Evolutionary conservation across 2,888 invertebrate species (phyloP).

Genomic region (Neoscelio sp.): DNA sequence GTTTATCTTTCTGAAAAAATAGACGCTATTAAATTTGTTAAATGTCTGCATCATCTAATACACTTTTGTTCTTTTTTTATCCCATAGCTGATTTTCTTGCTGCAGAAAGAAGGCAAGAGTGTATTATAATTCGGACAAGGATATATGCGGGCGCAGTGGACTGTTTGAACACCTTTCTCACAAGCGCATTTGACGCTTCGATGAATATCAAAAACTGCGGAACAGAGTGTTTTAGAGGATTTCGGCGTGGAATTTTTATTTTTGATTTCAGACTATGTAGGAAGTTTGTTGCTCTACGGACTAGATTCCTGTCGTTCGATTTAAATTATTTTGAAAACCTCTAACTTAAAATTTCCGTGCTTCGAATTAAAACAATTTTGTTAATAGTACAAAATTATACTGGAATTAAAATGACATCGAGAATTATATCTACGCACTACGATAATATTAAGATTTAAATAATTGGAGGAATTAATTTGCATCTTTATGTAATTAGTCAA

Average conservation of each 20-base stretch:
- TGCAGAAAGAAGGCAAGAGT: conserved; percentile 47
- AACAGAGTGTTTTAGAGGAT: conserved; percentile 55
- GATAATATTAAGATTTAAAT: conserved; percentile 49
- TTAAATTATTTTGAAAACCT: conserved; percentile 1
- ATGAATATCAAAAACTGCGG: conserved; percentile 64
- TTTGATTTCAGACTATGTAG: conserved; percentile 49
- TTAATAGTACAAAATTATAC: conserved; percentile 40
- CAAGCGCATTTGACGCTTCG: conserved; percentile 62
- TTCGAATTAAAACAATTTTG: conserved; percentile 21
- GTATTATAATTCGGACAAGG: conserved; percentile 53
- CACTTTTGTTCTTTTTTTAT: conserved; percentile 27
- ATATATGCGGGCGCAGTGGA: conserved; percentile 61
- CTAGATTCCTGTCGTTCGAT: conserved; percentile 40
- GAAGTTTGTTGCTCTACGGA: conserved; percentile 50
- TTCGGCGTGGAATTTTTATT: conserved; percentile 49
- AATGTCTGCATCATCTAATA: too few relatives aligned
- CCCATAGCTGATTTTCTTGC: conserved; percentile 37
- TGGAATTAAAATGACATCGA: conserved; percentile 43
- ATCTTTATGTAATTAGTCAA: conserved; percentile 57
- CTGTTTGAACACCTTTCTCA: conserved; percentile 63
- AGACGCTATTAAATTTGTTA: too few relatives aligned
- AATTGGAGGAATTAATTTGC: conserved; percentile 44
- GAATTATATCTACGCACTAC: conserved; percentile 23
- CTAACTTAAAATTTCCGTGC: not conserved
- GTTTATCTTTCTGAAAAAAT: too few relatives aligned